Conservation (phyloP, 2,797 vertebrate genomes). For the Aldrovandia affinis region DNA sequence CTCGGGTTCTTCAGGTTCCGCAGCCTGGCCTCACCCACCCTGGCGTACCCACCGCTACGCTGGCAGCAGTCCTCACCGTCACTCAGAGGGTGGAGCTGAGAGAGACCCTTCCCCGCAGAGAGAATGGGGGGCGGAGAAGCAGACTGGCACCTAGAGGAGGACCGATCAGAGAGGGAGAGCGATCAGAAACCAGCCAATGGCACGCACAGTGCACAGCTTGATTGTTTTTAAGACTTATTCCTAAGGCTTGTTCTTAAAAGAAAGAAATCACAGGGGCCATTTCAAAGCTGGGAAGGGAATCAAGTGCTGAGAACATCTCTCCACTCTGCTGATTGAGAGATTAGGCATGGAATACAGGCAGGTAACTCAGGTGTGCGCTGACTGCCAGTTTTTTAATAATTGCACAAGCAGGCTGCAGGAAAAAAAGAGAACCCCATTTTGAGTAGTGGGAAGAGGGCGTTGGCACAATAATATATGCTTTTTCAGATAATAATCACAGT, state of each 20-base stretch:
- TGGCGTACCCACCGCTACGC: slow-evolving; percentile 68
- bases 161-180: slow-evolving; percentile 51
- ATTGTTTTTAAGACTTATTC: no score
- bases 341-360: not conserved
- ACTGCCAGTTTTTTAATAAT: not conserved
- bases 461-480: not conserved
- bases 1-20: slow-evolving; percentile 79
- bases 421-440: not conserved
- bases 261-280: not conserved
- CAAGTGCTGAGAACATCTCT: not conserved
- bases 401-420: not conserved
- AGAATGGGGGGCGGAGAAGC: slow-evolving; percentile 83
- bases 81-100: slow-evolving; percentile 72
- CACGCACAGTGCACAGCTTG: not conserved
- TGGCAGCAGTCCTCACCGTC: slow-evolving; percentile 80
- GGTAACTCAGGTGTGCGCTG: not conserved
- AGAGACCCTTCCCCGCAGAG: slow-evolving; percentile 74
- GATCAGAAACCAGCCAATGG: slow-evolving; percentile 46
- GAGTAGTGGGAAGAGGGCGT: not conserved
- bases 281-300: not conserved
- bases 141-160: slow-evolving; percentile 86
- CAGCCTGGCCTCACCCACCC: slow-evolving; percentile 73
- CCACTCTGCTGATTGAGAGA: not conserved
- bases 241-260: no score
- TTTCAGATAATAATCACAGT: no score